These are phyloP conservation scores for Eristalis pertinax DNA, from an alignment of 2,888 invertebrate species.

Conservation along the genomic window DNA sequence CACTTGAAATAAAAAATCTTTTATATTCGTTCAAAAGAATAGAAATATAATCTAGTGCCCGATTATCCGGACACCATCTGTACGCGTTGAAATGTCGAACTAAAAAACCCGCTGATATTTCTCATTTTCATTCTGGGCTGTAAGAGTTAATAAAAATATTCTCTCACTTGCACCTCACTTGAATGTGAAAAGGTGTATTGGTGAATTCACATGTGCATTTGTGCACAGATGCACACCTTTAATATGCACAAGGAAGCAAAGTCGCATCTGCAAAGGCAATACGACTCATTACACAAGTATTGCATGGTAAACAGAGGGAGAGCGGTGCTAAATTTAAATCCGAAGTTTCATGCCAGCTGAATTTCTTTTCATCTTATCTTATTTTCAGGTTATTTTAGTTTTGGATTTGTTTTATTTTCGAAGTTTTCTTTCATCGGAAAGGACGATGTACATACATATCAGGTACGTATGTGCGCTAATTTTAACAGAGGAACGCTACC, in stretches of 20 bases:
- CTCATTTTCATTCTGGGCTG: slow-evolving; percentile 54
- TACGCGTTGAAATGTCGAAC: slow-evolving; percentile 78
- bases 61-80: slow-evolving; percentile 77
- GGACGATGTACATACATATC: not conserved
- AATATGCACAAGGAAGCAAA: slow-evolving; percentile 55
- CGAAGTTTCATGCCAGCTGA: slow-evolving; percentile 59
- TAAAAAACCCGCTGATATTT: slow-evolving; percentile 73
- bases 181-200: slow-evolving; percentile 50
- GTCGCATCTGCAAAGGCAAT: slow-evolving; percentile 57
- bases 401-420: slow-evolving; percentile 52
- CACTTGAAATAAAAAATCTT: slow-evolving; percentile 32
- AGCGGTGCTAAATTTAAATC: slow-evolving; percentile 58
- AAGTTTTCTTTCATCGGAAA: not conserved
- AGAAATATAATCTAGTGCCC: slow-evolving; percentile 73
- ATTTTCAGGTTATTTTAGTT: slow-evolving; percentile 38
- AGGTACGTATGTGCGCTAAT: not conserved
- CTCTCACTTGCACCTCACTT: slow-evolving; percentile 41
- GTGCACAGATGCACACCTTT: slow-evolving; percentile 68
- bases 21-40: slow-evolving; percentile 33
- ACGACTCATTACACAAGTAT: slow-evolving; percentile 65
- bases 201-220: slow-evolving; percentile 54
- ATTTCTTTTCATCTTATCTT: slow-evolving; percentile 56
- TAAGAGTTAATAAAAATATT: slow-evolving; percentile 17
- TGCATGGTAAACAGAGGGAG: slow-evolving; percentile 26
- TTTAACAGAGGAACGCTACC: not conserved